These are phyloP conservation scores for Rhagonycha lutea DNA, from an alignment of 2,888 invertebrate species.

Conservation along the genomic window DNA sequence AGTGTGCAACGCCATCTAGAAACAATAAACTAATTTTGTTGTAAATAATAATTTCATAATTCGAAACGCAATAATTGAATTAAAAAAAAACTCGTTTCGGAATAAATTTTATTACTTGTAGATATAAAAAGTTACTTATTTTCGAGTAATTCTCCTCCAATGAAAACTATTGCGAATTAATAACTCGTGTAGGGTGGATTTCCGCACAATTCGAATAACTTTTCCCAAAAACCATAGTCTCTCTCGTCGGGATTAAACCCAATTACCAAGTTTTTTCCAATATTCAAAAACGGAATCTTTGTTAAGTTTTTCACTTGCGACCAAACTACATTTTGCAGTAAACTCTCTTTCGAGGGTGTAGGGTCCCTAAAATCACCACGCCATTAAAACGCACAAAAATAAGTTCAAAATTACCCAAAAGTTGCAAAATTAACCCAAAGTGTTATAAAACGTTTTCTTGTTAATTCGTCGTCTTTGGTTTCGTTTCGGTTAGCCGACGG, in stretches of 20 bases:
- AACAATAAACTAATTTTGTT: no score
- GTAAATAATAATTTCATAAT: no score
- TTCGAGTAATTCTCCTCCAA: no score
- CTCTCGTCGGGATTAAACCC: constrained; percentile 29
- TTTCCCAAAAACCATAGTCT: constrained; percentile 33
- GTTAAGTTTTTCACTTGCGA: constrained; percentile 28
- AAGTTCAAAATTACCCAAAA: constrained; percentile 10
- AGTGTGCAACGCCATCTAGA: no score
- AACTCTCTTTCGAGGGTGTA: neutral
- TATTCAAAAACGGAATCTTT: constrained; percentile 30
- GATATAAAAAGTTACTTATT: no score
- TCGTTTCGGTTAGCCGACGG: neutral
- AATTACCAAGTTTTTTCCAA: constrained; percentile 31
- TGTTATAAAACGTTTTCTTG: constrained; percentile 3
- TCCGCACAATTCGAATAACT: constrained; percentile 33
- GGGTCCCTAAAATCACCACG: constrained; percentile 17
- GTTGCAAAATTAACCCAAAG: constrained; percentile 21
- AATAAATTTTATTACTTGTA: no score
- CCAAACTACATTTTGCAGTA: constrained; percentile 8
- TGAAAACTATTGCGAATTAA: neutral
- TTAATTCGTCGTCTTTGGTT: constrained; percentile 1
- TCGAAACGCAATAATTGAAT: no score
- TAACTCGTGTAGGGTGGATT: constrained; percentile 31
- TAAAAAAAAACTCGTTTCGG: no score
- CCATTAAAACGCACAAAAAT: constrained; percentile 25